phyloP scores from a whole-genome alignment of 1,140 invertebrate species.

The Orchestia grillus region DNA sequence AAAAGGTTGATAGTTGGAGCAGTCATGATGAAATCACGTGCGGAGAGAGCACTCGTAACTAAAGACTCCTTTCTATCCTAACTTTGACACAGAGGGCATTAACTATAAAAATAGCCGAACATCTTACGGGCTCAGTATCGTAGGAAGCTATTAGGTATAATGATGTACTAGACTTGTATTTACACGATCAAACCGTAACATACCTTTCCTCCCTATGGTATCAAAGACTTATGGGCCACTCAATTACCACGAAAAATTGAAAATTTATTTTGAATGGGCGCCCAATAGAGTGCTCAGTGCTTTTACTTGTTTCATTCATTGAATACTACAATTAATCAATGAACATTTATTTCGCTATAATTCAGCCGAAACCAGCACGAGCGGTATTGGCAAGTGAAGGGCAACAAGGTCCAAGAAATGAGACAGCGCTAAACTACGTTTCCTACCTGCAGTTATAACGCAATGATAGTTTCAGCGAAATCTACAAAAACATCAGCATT shows the following conservation, averaged over 20 bases:
- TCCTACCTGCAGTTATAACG: not conserved
- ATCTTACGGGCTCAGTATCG: conserved; percentile 40
- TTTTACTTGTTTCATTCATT: not conserved
- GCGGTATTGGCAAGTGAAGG: not conserved
- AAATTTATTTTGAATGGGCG: not conserved
- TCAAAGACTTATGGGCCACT: conserved; percentile 50
- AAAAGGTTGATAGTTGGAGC: not conserved
- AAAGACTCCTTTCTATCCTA: conserved; percentile 16
- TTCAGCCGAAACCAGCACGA: not conserved
- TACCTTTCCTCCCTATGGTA: not conserved
- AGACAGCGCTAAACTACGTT: not conserved
- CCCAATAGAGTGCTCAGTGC: not conserved
- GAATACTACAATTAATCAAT: not conserved
- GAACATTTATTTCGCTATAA: not conserved
- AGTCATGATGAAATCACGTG: not conserved
- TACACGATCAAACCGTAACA: conserved; percentile 35
- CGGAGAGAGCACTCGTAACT: not conserved
- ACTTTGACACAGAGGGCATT: conserved; percentile 42
- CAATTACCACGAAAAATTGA: not conserved
- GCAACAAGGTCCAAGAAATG: not conserved
- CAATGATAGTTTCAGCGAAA: not conserved
- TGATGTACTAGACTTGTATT: conserved; percentile 47
- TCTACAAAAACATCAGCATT: not conserved
- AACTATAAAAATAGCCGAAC: conserved; percentile 56
- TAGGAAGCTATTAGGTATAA: conserved; percentile 54